Percentiles rank a stretch among this genome's conserved stretches.
These are phyloP conservation scores for Escarpia spicata DNA, from an alignment of 2,888 invertebrate genomes.

Conservation along the genomic window DNA sequence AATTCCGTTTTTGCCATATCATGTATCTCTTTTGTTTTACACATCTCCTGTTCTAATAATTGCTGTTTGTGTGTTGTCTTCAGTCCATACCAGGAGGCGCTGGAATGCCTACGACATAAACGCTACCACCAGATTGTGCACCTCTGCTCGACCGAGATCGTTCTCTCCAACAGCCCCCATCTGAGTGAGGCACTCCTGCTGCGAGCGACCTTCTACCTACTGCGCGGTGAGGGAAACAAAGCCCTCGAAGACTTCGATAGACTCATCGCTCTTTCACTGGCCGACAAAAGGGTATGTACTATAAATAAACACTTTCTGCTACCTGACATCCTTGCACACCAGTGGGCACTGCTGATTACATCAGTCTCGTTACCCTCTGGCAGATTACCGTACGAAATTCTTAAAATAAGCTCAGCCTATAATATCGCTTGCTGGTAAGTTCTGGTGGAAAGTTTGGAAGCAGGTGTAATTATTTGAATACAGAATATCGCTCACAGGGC, in stretches of 20 bases:
- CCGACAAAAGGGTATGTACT: constrained; percentile 32
- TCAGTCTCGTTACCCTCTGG: no score
- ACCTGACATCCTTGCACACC: no score
- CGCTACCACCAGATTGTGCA: constrained; percentile 82
- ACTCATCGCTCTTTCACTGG: constrained; percentile 41
- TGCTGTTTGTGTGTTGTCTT: constrained; percentile 32
- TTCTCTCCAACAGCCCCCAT: constrained; percentile 47
- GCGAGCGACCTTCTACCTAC: constrained; percentile 83
- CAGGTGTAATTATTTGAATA: no score
- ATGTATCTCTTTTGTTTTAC: not conserved
- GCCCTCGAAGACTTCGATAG: constrained; percentile 71
- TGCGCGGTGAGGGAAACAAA: constrained; percentile 71
- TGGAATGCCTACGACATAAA: constrained; percentile 75
- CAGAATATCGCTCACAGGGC: no score
- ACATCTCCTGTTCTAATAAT: not conserved
- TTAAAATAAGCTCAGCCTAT: no score
- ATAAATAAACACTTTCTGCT: not conserved
- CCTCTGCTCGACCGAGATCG: constrained; percentile 82
- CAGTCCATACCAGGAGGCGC: constrained; percentile 79
- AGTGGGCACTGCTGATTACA: no score
- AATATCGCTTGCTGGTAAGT: no score
- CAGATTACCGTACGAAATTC: no score
- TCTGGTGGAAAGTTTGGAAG: no score
- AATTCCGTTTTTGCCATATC: no score
- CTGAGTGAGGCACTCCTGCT: constrained; percentile 74